Percentiles rank a stretch among this genome's conserved stretches.
Evolutionary conservation across 2,113 vertebrate genomes (phyloP).

Genomic region (Mus pahari): DNA sequence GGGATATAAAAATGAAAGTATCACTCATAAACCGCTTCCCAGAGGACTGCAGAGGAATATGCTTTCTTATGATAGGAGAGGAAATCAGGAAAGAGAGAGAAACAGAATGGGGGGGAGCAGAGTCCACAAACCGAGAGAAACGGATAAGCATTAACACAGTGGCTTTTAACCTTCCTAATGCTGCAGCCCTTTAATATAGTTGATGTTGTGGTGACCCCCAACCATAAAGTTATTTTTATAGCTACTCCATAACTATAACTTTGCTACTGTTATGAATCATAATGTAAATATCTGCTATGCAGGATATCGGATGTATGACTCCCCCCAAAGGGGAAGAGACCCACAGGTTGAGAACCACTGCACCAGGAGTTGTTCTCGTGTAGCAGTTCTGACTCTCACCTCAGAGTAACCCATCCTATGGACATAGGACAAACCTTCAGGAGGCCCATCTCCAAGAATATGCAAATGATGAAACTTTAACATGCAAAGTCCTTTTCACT

Average conservation of each 20-base stretch:
- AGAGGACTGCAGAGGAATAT: background rate
- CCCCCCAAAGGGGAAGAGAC: background rate
- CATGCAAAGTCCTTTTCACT: background rate
- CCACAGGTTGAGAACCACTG: background rate
- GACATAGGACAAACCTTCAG: background rate
- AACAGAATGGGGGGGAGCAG: background rate
- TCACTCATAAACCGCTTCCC: background rate
- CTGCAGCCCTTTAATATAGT: background rate
- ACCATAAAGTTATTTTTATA: background rate
- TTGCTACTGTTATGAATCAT: background rate
- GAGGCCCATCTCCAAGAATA: background rate
- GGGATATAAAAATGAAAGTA: background rate
- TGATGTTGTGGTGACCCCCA: background rate
- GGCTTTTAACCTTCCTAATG: background rate
- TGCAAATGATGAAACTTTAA: background rate
- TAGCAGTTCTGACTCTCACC: background rate
- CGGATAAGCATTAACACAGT: background rate
- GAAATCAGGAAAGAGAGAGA: background rate
- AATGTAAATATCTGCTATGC: background rate
- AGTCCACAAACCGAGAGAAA: background rate
- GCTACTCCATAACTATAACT: background rate
- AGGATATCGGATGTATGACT: background rate
- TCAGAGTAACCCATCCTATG: background rate
- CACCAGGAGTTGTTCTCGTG: accelerated
- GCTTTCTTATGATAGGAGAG: background rate